A percentile compares a stretch with the other conserved stretches of the same genome.
These are phyloP conservation scores for Porphyrio hochstetteri DNA, from an alignment of 2,113 vertebrate species.

Conservation along the genomic window DNA sequence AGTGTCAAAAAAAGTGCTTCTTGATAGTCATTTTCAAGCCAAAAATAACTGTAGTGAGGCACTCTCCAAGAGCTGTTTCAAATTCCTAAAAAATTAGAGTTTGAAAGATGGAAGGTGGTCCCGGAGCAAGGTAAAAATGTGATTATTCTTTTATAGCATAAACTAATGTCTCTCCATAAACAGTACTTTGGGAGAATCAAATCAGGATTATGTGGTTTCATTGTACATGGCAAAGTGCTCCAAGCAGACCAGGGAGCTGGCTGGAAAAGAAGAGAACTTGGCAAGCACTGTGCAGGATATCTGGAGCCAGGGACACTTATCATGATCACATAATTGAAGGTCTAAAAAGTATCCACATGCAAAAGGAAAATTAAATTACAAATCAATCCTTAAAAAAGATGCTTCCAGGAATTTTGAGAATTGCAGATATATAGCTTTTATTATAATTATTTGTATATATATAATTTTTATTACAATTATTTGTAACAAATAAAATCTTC, in stretches of 20 bases:
- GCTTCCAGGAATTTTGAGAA: neutral
- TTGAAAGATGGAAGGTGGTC: neutral
- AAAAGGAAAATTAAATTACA: neutral
- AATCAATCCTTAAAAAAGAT: neutral
- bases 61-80: neutral
- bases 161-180: neutral
- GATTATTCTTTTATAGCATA: neutral
- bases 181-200: neutral
- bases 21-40: neutral
- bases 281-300: neutral
- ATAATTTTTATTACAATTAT: neutral
- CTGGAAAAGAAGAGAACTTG: neutral
- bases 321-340: neutral
- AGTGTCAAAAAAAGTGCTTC: neutral
- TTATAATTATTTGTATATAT: neutral
- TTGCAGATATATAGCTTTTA: neutral
- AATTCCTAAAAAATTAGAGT: neutral
- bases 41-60: neutral
- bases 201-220: neutral
- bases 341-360: neutral
- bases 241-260: neutral
- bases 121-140: neutral
- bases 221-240: neutral
- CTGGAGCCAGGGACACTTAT: neutral
- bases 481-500: neutral